Evolutionary conservation across 2,113 vertebrate species (phyloP).

Genomic region (Lepus europaeus): DNA sequence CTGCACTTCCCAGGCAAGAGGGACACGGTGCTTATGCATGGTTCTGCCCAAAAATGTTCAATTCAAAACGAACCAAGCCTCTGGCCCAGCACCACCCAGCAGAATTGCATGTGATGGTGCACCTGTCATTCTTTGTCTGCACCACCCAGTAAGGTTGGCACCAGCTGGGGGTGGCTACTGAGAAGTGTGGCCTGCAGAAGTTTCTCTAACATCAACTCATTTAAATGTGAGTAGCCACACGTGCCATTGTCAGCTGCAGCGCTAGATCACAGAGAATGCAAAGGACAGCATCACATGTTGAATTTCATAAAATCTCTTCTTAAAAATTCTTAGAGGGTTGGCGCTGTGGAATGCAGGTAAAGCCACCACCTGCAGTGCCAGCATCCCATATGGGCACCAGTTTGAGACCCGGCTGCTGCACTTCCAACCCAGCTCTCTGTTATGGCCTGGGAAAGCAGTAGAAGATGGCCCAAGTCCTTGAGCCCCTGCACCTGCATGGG

Average conservation of each 20-base stretch:
- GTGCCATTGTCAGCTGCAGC: not conserved
- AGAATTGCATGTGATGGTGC: not conserved
- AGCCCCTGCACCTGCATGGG: too few species aligned
- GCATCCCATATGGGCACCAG: too few species aligned
- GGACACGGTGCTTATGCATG: not conserved
- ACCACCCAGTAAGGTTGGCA: not conserved
- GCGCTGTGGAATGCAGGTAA: too few species aligned
- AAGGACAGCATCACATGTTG: not conserved
- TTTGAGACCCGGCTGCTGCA: too few species aligned
- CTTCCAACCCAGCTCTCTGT: too few species aligned
- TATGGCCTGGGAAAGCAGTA: too few species aligned
- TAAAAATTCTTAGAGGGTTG: not conserved
- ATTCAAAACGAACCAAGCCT: not conserved
- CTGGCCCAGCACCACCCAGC: not conserved
- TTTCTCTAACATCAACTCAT: not conserved
- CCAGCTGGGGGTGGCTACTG: fast-evolving
- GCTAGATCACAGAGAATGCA: not conserved
- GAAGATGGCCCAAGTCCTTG: too few species aligned
- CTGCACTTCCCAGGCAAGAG: not conserved
- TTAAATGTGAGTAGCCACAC: not conserved
- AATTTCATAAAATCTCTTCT: not conserved
- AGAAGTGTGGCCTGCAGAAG: not conserved
- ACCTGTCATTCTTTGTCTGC: not conserved
- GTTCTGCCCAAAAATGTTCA: not conserved
- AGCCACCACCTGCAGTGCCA: too few species aligned